Conservation (phyloP, 2,113 vertebrate species). For the Cairina moschata region DNA sequence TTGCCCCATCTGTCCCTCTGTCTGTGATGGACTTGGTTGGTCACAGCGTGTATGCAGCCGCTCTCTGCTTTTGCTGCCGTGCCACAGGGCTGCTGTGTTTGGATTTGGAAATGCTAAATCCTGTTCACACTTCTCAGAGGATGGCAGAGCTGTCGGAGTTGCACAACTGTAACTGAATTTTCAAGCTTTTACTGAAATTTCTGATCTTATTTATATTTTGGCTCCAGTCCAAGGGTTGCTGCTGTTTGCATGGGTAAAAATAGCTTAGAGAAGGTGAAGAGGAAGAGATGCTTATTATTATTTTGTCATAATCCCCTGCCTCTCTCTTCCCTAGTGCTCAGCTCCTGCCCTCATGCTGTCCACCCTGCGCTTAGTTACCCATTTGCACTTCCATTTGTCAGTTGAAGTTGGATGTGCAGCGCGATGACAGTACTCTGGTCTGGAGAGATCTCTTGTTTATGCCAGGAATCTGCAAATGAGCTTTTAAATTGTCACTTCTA, state of each 20-base stretch:
- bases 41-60: too few relatives aligned
- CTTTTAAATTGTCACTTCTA: neutral
- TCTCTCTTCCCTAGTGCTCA: neutral
- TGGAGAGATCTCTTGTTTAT: neutral
- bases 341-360: rapidly evolving
- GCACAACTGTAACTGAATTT: neutral
- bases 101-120: neutral
- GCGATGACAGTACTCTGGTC: neutral
- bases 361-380: rapidly evolving
- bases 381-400: neutral
- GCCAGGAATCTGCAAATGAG: neutral
- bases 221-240: neutral
- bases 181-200: neutral
- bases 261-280: neutral
- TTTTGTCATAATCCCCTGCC: neutral
- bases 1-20: rapidly evolving
- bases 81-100: rapidly evolving
- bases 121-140: neutral
- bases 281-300: neutral
- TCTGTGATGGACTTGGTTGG: neutral
- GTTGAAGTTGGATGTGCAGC: neutral
- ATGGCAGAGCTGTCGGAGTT: neutral
- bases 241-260: neutral
- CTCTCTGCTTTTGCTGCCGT: neutral
- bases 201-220: neutral